Evolutionary conservation across 2,888 invertebrate genomes (phyloP).

Genomic region (Embidobia sp.): DNA sequence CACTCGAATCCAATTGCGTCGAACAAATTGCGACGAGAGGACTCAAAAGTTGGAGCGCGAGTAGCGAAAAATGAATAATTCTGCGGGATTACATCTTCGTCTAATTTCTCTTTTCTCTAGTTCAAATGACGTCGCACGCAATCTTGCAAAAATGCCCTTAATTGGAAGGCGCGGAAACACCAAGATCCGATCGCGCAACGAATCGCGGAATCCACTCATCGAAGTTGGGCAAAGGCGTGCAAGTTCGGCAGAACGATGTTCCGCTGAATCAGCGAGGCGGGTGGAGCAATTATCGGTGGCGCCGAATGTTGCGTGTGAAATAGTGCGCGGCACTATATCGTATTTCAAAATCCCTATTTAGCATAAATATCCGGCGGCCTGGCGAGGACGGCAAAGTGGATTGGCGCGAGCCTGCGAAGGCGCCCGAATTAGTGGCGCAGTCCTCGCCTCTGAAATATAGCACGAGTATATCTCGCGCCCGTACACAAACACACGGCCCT

Average conservation of each 20-base stretch:
- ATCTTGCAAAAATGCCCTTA: conserved; percentile 26
- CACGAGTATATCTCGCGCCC: conserved; percentile 56
- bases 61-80: conserved; percentile 2
- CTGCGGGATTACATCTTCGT: not conserved
- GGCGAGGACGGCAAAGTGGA: conserved; percentile 63
- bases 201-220: conserved; percentile 43
- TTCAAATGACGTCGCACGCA: no score
- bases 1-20: no score
- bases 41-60: not conserved
- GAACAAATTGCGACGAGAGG: conserved; percentile 1
- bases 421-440: conserved; percentile 49
- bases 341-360: conserved; percentile 77
- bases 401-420: conserved; percentile 54
- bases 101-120: no score
- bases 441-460: conserved; percentile 67
- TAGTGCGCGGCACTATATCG: conserved; percentile 68
- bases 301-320: conserved; percentile 47
- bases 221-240: conserved; percentile 26
- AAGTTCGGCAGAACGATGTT: conserved; percentile 35
- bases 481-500: conserved; percentile 36
- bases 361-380: conserved; percentile 74
- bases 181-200: conserved; percentile 3
- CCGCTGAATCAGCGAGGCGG: conserved; percentile 45
- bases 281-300: conserved; percentile 59
- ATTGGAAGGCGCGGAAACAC: conserved; percentile 12